These are phyloP conservation scores for Chorisops tibialis DNA, from an alignment of 2,888 invertebrate species.

Conservation along the genomic window DNA sequence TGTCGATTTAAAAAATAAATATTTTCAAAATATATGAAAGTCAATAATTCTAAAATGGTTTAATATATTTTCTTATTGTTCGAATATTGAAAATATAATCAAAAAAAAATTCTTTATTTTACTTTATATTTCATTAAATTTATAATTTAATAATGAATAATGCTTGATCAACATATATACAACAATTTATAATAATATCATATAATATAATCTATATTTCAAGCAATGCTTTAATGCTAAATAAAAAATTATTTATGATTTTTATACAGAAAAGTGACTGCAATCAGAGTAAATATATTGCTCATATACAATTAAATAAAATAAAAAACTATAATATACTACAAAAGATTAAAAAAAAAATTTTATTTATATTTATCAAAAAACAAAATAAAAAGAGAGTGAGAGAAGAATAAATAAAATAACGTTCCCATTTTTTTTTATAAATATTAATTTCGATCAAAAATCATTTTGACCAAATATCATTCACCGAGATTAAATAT, in stretches of 20 bases:
- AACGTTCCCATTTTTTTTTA: neutral
- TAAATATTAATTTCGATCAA: neutral
- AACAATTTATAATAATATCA: too few species aligned
- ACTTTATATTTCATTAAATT: too few species aligned
- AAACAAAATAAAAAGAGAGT: slow-evolving; percentile 28
- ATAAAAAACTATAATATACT: neutral
- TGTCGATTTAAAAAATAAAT: too few species aligned
- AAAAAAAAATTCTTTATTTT: too few species aligned
- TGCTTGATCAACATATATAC: too few species aligned
- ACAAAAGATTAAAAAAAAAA: slow-evolving; percentile 19
- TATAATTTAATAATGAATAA: too few species aligned
- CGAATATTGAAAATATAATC: neutral
- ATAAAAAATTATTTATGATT: slow-evolving; percentile 34
- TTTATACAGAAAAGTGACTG: slow-evolving; percentile 39
- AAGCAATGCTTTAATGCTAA: neutral
- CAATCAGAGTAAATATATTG: neutral
- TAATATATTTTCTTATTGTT: slow-evolving; percentile 3
- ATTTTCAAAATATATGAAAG: too few species aligned
- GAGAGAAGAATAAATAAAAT: slow-evolving; percentile 28
- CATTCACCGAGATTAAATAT: neutral
- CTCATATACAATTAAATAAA: slow-evolving; percentile 10
- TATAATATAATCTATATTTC: neutral
- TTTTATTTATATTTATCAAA: neutral
- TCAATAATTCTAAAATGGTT: too few species aligned
- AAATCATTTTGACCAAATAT: neutral